Evolutionary conservation across 1,140 invertebrate genomes (phyloP).

Genomic region (Microplitis demolitor): DNA sequence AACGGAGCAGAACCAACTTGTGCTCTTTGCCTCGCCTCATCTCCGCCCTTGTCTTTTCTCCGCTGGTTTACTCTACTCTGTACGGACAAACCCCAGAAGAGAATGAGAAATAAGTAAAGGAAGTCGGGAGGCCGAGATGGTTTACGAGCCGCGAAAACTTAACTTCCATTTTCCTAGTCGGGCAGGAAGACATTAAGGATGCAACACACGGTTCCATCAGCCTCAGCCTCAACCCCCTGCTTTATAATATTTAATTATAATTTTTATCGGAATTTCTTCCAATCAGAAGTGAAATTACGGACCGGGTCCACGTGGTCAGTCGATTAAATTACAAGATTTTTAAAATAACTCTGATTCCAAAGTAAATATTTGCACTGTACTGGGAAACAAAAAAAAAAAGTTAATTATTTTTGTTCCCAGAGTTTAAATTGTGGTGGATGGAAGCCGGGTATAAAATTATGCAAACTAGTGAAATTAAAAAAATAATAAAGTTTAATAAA

Average conservation of each 20-base stretch:
- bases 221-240: not conserved
- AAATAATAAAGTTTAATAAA: too few relatives aligned
- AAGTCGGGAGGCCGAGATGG: not conserved
- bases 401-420: too few relatives aligned
- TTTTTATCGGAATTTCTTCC: not conserved
- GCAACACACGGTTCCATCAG: not conserved
- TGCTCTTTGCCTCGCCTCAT: conserved; percentile 6
- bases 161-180: conserved; percentile 12
- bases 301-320: too few relatives aligned
- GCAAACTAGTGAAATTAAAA: too few relatives aligned
- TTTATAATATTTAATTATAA: not conserved
- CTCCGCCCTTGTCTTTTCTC: conserved; percentile 10
- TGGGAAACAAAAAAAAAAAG: too few relatives aligned
- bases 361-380: too few relatives aligned
- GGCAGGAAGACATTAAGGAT: conserved; percentile 23
- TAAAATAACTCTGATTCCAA: too few relatives aligned
- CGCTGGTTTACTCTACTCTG: conserved; percentile 30
- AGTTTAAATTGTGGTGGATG: too few relatives aligned
- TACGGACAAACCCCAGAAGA: not conserved
- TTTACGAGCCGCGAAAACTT: conserved; percentile 32
- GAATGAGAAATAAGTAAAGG: too few relatives aligned
- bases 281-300: too few relatives aligned
- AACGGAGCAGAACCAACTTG: not conserved
- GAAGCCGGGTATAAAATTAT: too few relatives aligned
- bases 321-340: too few relatives aligned